phyloP scores from a whole-genome alignment of 2,797 vertebrate genomes.

The Podarcis lilfordi region DNA sequence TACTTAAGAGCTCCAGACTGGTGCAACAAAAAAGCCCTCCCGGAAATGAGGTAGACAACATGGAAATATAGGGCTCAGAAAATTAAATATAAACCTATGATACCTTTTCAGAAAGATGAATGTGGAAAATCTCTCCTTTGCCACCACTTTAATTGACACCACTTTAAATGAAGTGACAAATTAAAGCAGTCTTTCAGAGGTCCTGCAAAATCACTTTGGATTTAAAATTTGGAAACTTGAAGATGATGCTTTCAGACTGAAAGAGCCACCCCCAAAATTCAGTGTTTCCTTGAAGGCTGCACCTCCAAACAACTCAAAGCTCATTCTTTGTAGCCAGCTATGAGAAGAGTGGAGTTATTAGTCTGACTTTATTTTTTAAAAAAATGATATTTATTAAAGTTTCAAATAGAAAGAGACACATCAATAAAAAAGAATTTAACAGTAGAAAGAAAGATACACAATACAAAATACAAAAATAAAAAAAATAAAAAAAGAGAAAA shows the following conservation, averaged over 20 bases:
- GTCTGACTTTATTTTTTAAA: no score
- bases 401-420: no score
- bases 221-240: slow-evolving; percentile 10
- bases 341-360: no score
- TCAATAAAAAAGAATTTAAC: no score
- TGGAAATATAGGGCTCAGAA: neutral
- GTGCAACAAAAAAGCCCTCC: neutral
- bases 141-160: slow-evolving; percentile 10
- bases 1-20: neutral
- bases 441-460: no score
- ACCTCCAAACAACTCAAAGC: no score
- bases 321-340: no score
- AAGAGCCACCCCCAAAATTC: neutral
- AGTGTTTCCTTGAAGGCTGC: no score
- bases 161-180: slow-evolving; percentile 21
- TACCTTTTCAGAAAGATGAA: neutral
- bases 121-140: slow-evolving; percentile 16
- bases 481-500: no score
- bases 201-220: slow-evolving; percentile 14
- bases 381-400: no score
- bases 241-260: slow-evolving; percentile 3
- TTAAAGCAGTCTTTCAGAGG: slow-evolving; percentile 10
- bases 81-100: neutral
- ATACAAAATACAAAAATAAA: no score
- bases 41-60: neutral